Conservation (phyloP, 2,888 invertebrate genomes). For the Scaptodrosophila latifasciaeformis region DNA sequence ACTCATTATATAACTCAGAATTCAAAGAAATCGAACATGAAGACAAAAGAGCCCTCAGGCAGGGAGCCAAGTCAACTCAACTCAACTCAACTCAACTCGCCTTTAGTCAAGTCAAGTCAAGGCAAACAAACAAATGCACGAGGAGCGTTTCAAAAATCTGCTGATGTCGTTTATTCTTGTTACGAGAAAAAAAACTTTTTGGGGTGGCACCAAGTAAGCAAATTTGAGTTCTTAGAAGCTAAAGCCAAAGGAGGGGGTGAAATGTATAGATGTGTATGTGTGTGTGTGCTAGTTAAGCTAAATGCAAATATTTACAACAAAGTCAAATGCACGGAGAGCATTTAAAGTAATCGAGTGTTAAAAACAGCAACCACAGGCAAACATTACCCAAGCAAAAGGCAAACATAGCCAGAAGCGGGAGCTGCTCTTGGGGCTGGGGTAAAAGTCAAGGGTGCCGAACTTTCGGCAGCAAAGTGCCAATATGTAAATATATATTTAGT, state of each 20-base stretch:
- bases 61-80: too few relatives aligned
- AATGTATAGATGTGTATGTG: conserved; percentile 1
- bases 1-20: conserved; percentile 57
- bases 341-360: conserved; percentile 63
- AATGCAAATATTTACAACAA: conserved; percentile 67
- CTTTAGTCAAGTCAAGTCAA: too few relatives aligned
- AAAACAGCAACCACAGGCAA: conserved; percentile 64
- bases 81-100: too few relatives aligned
- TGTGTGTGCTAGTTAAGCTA: conserved; percentile 53
- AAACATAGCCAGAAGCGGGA: conserved; percentile 18
- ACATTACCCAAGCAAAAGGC: conserved; percentile 39
- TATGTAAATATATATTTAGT: conserved; percentile 52
- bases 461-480: neutral
- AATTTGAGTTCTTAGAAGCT: conserved; percentile 25
- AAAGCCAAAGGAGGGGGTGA: conserved; percentile 6
- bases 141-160: conserved; percentile 40
- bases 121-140: conserved; percentile 44
- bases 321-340: conserved; percentile 53
- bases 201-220: conserved; percentile 34
- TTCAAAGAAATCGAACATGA: conserved; percentile 21
- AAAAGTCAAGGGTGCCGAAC: too few relatives aligned
- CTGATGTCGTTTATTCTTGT: conserved; percentile 36
- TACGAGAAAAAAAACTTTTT: neutral
- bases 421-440: too few relatives aligned
- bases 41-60: too few relatives aligned